Conservation (phyloP, 30 jellyfish, hydroid and myxozoan species). For the Aurelia aurita complex sp. Pacific region DNA sequence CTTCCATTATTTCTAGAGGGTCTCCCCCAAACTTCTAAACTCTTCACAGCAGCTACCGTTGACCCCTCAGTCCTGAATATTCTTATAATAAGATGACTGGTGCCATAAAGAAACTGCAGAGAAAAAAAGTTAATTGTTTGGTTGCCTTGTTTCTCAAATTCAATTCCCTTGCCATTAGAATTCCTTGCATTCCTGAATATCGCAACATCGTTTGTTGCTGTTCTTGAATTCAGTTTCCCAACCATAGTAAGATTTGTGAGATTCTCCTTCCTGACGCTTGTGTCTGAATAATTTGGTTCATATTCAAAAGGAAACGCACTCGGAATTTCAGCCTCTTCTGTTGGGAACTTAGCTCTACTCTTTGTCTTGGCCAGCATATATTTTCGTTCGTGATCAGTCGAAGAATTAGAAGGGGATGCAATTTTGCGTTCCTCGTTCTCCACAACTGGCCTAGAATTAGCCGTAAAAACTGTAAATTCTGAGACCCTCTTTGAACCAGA, state of each 20-base stretch:
- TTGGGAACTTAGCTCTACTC: not conserved
- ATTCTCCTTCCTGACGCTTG: conserved; percentile 52
- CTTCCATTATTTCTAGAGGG: conserved; percentile 30
- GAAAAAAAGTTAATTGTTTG: conserved; percentile 23
- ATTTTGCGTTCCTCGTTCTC: too few relatives aligned
- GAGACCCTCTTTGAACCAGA: conserved; percentile 53
- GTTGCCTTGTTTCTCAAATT: not conserved
- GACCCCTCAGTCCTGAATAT: conserved; percentile 51
- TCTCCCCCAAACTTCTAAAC: conserved; percentile 87
- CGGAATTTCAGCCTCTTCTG: not conserved
- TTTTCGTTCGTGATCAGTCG: not conserved
- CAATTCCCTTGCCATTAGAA: conserved; percentile 1
- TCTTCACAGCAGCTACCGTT: conserved; percentile 59
- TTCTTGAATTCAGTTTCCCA: conserved; percentile 46
- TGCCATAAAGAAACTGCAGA: conserved; percentile 15
- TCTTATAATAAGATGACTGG: conserved; percentile 43
- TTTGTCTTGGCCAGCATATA: not conserved
- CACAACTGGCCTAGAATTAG: conserved; percentile 29
- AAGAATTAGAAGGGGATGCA: too few relatives aligned
- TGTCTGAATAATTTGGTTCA: conserved; percentile 45
- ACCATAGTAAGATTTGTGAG: conserved; percentile 19
- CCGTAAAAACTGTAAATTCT: conserved; percentile 50
- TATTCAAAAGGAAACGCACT: conserved; percentile 27
- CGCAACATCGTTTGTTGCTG: not conserved
- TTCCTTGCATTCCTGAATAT: conserved; percentile 24